A percentile compares a stretch with the other conserved stretches of the same genome.
These are phyloP conservation scores for Chaenodraco wilsoni DNA, from an alignment of 2,797 vertebrate species.

Conservation along the genomic window DNA sequence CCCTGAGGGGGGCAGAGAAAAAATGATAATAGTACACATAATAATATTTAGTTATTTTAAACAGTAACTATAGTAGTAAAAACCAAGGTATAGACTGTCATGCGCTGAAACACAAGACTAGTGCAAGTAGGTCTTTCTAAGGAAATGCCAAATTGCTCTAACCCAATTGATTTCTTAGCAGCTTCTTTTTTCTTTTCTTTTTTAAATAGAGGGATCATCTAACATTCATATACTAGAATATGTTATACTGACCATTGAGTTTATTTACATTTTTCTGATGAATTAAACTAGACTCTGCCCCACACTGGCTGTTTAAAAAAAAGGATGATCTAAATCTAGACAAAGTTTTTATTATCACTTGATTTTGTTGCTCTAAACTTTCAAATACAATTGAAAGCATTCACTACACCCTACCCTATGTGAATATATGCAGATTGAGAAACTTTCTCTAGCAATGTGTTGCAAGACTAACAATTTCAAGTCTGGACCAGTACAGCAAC, in stretches of 20 bases:
- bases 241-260: too few species aligned
- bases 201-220: too few species aligned
- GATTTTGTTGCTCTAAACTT: background rate
- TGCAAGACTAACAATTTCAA: constrained; percentile 17
- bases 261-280: too few species aligned
- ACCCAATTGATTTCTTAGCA: too few species aligned
- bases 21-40: background rate
- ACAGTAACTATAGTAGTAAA: background rate
- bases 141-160: background rate
- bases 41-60: background rate
- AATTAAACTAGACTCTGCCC: too few species aligned
- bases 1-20: constrained; percentile 72
- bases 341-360: background rate
- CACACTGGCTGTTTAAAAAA: background rate
- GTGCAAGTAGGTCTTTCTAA: too few species aligned
- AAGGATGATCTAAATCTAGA: background rate
- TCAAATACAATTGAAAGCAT: background rate
- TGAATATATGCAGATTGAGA: background rate
- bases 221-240: too few species aligned
- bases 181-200: too few species aligned
- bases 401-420: background rate
- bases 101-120: background rate
- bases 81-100: background rate
- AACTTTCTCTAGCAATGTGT: constrained; percentile 15
- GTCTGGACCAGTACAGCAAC: constrained; percentile 14